Conservation (phyloP, 2,888 invertebrate genomes). For the Ypsolopha scabrella region DNA sequence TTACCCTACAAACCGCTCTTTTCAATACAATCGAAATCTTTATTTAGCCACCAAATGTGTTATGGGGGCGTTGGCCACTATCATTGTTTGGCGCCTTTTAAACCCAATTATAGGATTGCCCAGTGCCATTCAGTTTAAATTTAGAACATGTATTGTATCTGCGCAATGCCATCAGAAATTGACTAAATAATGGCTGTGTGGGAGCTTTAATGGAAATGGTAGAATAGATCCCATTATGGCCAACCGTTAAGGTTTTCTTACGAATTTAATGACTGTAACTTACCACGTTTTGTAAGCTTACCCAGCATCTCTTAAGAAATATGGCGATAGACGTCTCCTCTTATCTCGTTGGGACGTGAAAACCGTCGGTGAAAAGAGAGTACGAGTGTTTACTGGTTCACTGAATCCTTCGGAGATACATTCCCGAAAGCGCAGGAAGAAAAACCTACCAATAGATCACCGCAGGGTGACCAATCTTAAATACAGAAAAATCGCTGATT, state of each 20-base stretch:
- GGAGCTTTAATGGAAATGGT: background rate
- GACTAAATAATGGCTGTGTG: background rate
- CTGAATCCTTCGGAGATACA: no score
- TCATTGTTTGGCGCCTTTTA: constrained; percentile 25
- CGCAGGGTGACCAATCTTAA: no score
- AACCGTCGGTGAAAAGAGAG: no score
- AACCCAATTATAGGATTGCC: constrained; percentile 19
- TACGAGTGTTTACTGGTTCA: no score
- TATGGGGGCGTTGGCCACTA: constrained; percentile 7
- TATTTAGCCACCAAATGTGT: constrained; percentile 6
- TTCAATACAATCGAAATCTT: constrained; percentile 11
- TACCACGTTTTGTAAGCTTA: no score
- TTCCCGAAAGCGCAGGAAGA: no score
- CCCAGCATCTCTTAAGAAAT: no score
- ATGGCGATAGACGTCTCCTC: no score
- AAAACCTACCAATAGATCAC: no score
- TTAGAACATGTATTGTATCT: constrained; percentile 12
- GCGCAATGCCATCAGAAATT: background rate
- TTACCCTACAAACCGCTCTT: constrained; percentile 10
- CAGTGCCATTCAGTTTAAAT: constrained; percentile 18
- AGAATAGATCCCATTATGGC: background rate
- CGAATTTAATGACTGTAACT: no score
- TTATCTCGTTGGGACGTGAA: background rate
- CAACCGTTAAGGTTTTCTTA: no score
- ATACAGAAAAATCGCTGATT: no score